Conservation (phyloP, 1,140 invertebrate species). For the Neodiprion pinetum region DNA sequence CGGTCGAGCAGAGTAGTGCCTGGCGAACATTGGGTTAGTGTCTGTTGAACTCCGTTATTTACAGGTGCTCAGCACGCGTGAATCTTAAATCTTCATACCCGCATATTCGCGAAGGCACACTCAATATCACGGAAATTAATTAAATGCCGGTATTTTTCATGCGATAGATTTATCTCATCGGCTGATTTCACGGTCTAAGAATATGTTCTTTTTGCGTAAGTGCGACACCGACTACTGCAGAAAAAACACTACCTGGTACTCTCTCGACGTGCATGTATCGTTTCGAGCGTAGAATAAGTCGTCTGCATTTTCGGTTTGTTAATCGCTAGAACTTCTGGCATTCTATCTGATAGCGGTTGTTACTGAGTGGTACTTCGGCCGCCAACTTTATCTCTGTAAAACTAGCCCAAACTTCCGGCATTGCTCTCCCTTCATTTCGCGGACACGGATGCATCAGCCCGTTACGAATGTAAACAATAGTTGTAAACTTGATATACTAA, state of each 20-base stretch:
- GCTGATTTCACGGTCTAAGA: neutral
- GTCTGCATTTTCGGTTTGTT: neutral
- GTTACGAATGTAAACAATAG: neutral
- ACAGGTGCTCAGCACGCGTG: neutral
- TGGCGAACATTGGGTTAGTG: neutral
- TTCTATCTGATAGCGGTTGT: neutral
- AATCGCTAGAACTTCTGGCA: neutral
- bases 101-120: no score
- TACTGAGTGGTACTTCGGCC: neutral
- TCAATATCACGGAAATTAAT: neutral
- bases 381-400: neutral
- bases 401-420: neutral
- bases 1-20: no score
- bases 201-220: neutral
- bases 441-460: neutral
- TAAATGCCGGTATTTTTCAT: neutral
- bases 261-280: neutral
- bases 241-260: neutral
- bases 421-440: neutral
- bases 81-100: no score
- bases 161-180: neutral
- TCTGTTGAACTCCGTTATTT: neutral
- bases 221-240: neutral
- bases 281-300: neutral
- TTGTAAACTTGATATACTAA: slow-evolving; percentile 42